Conservation (phyloP, 2,797 vertebrate species). For the Anas capensis region DNA sequence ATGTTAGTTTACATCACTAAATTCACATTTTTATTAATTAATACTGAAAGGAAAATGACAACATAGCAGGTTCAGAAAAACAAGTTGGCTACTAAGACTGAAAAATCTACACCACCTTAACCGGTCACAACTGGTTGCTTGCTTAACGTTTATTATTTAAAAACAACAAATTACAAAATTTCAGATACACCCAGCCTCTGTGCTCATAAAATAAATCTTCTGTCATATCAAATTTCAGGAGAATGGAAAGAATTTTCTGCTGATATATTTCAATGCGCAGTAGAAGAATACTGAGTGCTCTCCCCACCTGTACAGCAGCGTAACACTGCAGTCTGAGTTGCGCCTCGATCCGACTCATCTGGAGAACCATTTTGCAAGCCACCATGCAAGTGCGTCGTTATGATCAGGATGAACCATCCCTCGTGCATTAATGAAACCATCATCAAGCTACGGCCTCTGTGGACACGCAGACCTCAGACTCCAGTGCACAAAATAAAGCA, state of each 20-base stretch:
- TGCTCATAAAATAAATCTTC: constrained; percentile 72
- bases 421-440: neutral
- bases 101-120: constrained; percentile 57
- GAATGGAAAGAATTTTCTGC: constrained; percentile 39
- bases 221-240: constrained; percentile 61
- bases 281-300: neutral
- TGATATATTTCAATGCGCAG: neutral
- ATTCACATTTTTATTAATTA: constrained; percentile 72
- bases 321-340: neutral
- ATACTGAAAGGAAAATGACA: constrained; percentile 72
- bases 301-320: neutral
- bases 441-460: neutral
- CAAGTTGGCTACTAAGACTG: constrained; percentile 60
- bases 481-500: neutral
- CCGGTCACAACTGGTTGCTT: constrained; percentile 53
- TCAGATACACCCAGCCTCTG: constrained; percentile 43
- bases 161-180: constrained; percentile 73
- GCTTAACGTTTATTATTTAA: constrained; percentile 48
- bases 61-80: constrained; percentile 68
- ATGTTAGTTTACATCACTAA: constrained; percentile 74
- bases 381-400: neutral
- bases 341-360: neutral
- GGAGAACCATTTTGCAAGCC: neutral
- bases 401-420: neutral
- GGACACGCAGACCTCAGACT: neutral